These are phyloP conservation scores for Boloria selene DNA, from an alignment of 2,888 invertebrate genomes.

Conservation along the genomic window DNA sequence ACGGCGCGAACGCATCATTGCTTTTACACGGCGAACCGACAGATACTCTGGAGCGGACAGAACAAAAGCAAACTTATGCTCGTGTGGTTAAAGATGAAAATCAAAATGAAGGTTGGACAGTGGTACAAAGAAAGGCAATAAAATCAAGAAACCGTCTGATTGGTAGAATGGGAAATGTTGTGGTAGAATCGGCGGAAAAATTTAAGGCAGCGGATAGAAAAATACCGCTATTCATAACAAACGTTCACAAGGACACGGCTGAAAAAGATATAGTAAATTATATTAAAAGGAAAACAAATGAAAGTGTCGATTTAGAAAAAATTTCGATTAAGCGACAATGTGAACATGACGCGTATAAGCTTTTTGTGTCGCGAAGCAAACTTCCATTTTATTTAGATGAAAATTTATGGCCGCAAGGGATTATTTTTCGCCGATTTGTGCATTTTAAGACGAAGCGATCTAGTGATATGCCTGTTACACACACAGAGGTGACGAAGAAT, in stretches of 20 bases:
- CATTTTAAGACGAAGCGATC: constrained; percentile 25
- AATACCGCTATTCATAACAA: constrained; percentile 42
- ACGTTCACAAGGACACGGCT: constrained; percentile 37
- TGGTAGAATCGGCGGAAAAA: constrained; percentile 24
- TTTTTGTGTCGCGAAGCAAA: constrained; percentile 38
- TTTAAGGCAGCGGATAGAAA: constrained; percentile 43
- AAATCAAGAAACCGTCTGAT: constrained; percentile 27
- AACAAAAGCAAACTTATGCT: too few species aligned
- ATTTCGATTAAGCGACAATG: constrained; percentile 24
- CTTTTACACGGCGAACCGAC: too few species aligned
- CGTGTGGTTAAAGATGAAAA: too few species aligned
- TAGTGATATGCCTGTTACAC: too few species aligned
- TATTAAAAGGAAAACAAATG: constrained; percentile 36
- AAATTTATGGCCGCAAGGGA: constrained; percentile 42
- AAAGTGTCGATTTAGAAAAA: constrained; percentile 33
- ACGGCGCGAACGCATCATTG: too few species aligned
- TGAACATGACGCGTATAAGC: background rate
- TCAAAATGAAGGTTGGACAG: constrained; percentile 5
- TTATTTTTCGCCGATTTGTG: constrained; percentile 44
- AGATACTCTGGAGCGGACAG: too few species aligned
- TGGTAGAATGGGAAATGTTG: constrained; percentile 29
- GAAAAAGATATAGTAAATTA: constrained; percentile 41
- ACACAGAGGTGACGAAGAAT: too few species aligned
- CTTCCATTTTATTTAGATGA: constrained; percentile 40
- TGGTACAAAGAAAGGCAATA: background rate